phyloP scores from a whole-genome alignment of 2,797 vertebrate genomes.

The Merluccius polli region DNA sequence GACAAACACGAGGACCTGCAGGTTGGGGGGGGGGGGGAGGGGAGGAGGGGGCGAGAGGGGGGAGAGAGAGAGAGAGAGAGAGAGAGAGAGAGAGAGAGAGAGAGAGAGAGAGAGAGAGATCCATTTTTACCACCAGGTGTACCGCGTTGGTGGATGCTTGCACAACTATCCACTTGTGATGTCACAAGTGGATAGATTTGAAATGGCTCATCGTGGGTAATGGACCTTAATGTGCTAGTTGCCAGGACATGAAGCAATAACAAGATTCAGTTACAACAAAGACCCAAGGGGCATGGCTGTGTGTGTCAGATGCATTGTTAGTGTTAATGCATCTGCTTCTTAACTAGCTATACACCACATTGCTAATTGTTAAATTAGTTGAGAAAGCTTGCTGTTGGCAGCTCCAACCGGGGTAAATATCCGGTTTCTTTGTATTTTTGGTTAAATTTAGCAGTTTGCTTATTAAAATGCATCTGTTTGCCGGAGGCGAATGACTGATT shows the following conservation, averaged over 20 bases:
- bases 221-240: neutral
- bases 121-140: neutral
- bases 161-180: neutral
- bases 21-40: neutral
- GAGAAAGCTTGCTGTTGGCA: neutral
- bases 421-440: conserved; percentile 1
- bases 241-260: neutral
- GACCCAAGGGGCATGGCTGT: neutral
- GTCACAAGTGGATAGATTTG: neutral
- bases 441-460: conserved; percentile 12
- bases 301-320: neutral
- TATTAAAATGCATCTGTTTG: conserved; percentile 12
- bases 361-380: neutral
- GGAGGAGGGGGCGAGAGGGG: too few species aligned
- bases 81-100: too few species aligned
- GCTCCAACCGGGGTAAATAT: conserved; percentile 3
- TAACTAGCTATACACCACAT: neutral
- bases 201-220: too few species aligned
- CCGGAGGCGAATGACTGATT: conserved; percentile 13
- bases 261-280: neutral
- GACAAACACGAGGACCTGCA: conserved; percentile 30
- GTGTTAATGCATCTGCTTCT: neutral
- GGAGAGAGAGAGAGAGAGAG: too few species aligned
- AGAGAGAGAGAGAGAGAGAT: neutral
- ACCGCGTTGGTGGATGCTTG: too few species aligned